These are phyloP conservation scores for Sylvia atricapilla DNA, from an alignment of 2,113 vertebrate species.

Conservation along the genomic window DNA sequence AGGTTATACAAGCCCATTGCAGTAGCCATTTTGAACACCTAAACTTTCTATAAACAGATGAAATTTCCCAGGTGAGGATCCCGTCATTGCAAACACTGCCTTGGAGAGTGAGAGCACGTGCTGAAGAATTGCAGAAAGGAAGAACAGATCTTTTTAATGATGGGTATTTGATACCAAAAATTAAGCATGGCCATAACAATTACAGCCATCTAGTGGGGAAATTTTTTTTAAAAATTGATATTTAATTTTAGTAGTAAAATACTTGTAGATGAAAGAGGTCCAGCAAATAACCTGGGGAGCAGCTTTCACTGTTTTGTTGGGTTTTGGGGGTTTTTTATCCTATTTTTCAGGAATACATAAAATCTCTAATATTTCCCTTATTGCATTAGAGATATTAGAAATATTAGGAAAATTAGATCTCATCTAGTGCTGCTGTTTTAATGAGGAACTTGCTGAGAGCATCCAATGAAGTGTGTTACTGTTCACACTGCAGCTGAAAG, in stretches of 20 bases:
- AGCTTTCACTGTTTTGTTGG: background rate
- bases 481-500: background rate
- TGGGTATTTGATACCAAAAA: background rate
- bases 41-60: background rate
- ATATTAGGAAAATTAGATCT: background rate
- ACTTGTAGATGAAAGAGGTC: background rate
- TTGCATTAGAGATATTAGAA: background rate
- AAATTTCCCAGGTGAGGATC: background rate
- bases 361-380: background rate
- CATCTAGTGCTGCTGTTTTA: background rate
- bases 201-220: slow-evolving; percentile 55
- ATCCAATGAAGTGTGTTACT: background rate
- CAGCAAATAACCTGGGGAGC: background rate
- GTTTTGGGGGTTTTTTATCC: too few species aligned
- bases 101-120: rapidly evolving
- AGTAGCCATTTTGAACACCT: background rate
- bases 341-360: background rate
- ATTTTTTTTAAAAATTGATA: background rate
- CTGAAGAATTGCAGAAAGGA: background rate
- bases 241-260: background rate
- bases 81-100: rapidly evolving
- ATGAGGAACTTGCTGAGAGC: background rate
- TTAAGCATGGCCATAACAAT: background rate
- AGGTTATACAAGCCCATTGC: background rate
- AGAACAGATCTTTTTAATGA: background rate